Evolutionary conservation across 2,113 vertebrate genomes (phyloP).

Genomic region (Phaetusa simplex): DNA sequence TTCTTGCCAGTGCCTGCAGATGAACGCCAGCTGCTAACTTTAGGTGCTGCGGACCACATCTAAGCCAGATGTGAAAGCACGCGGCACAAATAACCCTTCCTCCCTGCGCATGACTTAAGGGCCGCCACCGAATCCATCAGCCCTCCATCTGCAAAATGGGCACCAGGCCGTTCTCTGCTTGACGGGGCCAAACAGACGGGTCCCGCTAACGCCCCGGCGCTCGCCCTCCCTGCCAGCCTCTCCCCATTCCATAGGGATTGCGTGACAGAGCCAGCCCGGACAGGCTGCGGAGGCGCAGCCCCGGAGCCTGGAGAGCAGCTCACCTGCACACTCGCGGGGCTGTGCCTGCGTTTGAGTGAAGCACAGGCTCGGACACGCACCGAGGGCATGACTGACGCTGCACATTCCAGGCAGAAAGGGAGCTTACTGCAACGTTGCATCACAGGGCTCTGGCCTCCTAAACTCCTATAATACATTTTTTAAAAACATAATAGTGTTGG

Average conservation of each 20-base stretch:
- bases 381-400: background rate
- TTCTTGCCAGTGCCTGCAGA: background rate
- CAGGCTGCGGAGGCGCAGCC: background rate
- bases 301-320: background rate
- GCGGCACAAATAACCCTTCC: background rate
- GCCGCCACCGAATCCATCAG: rapidly evolving
- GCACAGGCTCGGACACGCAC: background rate
- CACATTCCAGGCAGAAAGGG: conserved; percentile 19
- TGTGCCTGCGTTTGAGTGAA: background rate
- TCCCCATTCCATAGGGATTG: conserved; percentile 28
- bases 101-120: rapidly evolving
- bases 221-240: background rate
- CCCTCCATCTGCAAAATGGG: background rate
- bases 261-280: background rate
- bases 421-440: background rate
- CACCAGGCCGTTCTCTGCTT: background rate
- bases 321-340: background rate
- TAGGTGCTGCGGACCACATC: background rate
- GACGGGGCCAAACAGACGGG: background rate
- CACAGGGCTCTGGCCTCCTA: background rate
- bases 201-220: rapidly evolving
- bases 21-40: background rate
- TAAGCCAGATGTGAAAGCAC: background rate
- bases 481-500: background rate
- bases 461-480: background rate